Evolutionary conservation across 2,113 vertebrate species (phyloP).

Genomic region (Arizona elegans): DNA sequence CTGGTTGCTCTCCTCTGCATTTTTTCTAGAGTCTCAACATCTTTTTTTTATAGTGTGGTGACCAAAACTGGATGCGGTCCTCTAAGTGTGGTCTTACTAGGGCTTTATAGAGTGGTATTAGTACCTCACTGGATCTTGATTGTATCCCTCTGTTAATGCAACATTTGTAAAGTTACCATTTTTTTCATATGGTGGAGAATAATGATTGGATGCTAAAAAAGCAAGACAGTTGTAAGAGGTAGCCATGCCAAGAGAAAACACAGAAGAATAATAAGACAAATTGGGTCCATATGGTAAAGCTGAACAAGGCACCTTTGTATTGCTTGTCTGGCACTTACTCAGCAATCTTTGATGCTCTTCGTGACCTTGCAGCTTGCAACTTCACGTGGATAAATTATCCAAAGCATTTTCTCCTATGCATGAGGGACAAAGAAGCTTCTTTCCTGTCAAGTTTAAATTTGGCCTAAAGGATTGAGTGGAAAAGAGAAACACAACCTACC

Average conservation of each 20-base stretch:
- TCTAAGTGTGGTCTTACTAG: too few species aligned
- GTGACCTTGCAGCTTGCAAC: conserved; percentile 28
- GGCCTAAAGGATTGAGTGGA: background rate
- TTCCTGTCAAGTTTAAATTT: background rate
- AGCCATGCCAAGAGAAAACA: conserved; percentile 19
- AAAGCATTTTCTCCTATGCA: conserved; percentile 27
- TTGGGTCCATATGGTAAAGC: conserved; percentile 33
- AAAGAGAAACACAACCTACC: background rate
- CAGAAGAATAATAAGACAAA: conserved; percentile 24
- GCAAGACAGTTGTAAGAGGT: background rate
- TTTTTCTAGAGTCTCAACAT: too few species aligned
- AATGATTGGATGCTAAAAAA: background rate
- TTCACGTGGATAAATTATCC: conserved; percentile 33
- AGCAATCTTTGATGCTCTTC: conserved; percentile 13
- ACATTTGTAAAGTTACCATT: background rate
- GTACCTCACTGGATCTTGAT: too few species aligned
- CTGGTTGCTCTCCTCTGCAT: too few species aligned
- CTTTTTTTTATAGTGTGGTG: too few species aligned
- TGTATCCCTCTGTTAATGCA: too few species aligned
- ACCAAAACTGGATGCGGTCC: too few species aligned
- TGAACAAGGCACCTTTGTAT: conserved; percentile 24
- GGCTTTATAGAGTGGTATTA: too few species aligned
- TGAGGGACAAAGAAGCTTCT: conserved; percentile 25
- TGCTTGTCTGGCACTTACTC: conserved; percentile 32
- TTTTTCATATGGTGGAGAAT: background rate